Base-by-base conservation (phyloP, 2,113 vertebrate species). In the Neodontobutis hainanensis region DNA sequence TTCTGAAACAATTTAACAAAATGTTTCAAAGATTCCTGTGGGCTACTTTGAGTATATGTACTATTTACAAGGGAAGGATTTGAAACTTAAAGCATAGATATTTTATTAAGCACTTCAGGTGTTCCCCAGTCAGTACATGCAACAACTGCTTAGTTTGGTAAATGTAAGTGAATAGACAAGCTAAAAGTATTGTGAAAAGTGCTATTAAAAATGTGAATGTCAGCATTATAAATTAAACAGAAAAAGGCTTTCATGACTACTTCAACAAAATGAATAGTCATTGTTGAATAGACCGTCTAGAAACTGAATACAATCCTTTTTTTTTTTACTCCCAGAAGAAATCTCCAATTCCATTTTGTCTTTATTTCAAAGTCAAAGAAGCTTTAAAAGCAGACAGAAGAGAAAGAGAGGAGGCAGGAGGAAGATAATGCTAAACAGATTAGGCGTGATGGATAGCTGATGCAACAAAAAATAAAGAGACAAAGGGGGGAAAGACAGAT, bases 401-500 rank as follows among this genome's bases (percentile, higher is more conserved):
- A 63, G 59, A 45, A 15, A 55, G 44, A 46, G 50, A 40, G 49
- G 46, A 58, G 64, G 53, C 45, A 5, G 61, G 38, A 11, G 56
- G 38, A 46, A 65, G 75, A 60, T 77, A 80, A 84, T 46, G 67
- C 55, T 65, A 35, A 61, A 38, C 6, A 81, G 78, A 85, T 77
- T 65, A 80, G 58, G 61, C 7, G 77, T 78, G 82, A 87, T 68
- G 81, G 85, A 83, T 80, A 47, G 82, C 70, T 82, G 80, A 77
- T 73, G 73, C 56, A 68, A 73, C 15, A 80, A 65, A 76, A 27
- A 73, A 79, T 58, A 73, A 48, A 52, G 61, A 75, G 61, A 69
- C 59, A 76, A 61, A 77, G 60, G 61, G 65, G 35, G 57, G 49
- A 77, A 57, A 83, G 80, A 84, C 72, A 66, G 78, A 88, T 94